These are phyloP conservation scores for Nanger granti DNA, from an alignment of 2,113 vertebrate genomes.

Conservation along the genomic window DNA sequence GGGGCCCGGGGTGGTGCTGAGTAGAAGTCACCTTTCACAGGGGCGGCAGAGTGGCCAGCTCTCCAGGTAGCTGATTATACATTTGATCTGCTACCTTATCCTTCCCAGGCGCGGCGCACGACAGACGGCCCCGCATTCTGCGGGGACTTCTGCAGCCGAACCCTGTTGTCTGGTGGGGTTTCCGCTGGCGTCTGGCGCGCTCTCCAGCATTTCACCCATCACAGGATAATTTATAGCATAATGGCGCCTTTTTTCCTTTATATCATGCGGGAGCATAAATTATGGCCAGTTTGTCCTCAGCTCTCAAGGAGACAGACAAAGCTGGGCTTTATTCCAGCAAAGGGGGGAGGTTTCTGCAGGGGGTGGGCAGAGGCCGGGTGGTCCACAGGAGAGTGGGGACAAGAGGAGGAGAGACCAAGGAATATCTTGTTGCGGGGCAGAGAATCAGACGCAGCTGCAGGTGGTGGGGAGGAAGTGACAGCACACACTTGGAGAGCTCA, in stretches of 20 bases:
- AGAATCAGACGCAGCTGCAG: not conserved
- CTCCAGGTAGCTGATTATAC: constrained; percentile 71
- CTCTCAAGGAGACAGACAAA: constrained; percentile 80
- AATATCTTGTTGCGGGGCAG: not conserved
- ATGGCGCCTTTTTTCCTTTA: constrained; percentile 75
- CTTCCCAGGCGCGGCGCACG: not conserved
- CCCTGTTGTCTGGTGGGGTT: constrained; percentile 79
- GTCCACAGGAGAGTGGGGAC: not conserved
- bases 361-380: not conserved
- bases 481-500: not conserved
- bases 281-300: constrained; percentile 81
- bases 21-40: constrained; percentile 73
- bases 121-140: constrained; percentile 70
- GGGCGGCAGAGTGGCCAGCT: not conserved
- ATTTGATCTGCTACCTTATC: constrained; percentile 65
- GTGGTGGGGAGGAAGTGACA: not conserved
- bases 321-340: constrained; percentile 37
- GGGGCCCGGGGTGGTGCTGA: not conserved
- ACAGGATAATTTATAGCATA: constrained; percentile 81
- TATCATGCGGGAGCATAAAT: constrained; percentile 79
- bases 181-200: constrained; percentile 74
- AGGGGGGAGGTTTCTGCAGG: constrained; percentile 8
- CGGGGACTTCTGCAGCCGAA: constrained; percentile 71
- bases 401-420: not conserved
- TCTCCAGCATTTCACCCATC: constrained; percentile 75